Evolutionary conservation across 2,888 invertebrate genomes (phyloP), one percentile per base, ranked within the genome.

Genomic region (Troides helena): DNA sequence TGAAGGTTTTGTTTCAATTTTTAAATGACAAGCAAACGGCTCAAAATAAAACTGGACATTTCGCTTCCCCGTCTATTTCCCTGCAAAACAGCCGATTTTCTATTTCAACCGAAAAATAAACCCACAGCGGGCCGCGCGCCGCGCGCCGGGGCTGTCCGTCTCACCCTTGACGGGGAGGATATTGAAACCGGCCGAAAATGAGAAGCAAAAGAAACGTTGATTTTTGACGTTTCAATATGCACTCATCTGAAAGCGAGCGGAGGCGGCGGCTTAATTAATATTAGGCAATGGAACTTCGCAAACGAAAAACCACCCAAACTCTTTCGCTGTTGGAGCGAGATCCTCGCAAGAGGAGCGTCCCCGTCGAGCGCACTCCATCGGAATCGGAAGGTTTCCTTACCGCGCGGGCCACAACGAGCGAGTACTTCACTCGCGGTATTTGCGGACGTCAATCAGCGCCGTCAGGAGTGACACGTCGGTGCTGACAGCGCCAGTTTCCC

Each of bases 211-310:
- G 90, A 89, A 91, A 89, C 84, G 83, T 81, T 81, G 83, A 85
- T 85, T 87, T 88, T 86, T 89, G 92, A 92, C 91, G 79, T 90
- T 90, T 87, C 92, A 89, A 91, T 91, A 91, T 91, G 89, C 90
- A 91, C 90, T 91, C 90, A 87, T 85, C 88, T 85, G 77, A 80
- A 78, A 76, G 77, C 74, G 62, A n/a, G 76, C 72, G 77, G 80
- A 81, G 81, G 78, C 81, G 77, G 80, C 77, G 73, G 78, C 80
- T 86, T 86, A 87, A 89, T 88, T 88, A 87, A 85, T 81, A 79
- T 77, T 75, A 78, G 70, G 76, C 74, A 77, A 76, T 74, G 77
- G 79, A 80, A 73, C 71, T 74, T 71, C 69, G 66, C 75, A 75
- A 73, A 71, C 72, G 71, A 82, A 80, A 78, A 71, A 75, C 71